Evolutionary conservation across 2,797 vertebrate species (phyloP).

Genomic region (Macropus fuliginosus): DNA sequence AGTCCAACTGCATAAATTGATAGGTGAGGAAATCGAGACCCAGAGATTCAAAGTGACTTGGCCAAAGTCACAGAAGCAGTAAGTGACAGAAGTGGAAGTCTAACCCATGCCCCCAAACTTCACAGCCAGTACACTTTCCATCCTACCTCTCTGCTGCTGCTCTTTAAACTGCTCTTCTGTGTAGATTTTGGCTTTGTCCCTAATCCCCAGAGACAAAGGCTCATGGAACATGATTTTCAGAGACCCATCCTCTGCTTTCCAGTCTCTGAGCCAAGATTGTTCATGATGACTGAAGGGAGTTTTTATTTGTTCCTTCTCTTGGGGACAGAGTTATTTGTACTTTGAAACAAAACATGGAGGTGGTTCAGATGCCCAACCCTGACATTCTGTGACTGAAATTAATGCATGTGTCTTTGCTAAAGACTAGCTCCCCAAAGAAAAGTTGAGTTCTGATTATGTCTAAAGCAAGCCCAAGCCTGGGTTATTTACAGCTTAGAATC

Average conservation of each 20-base stretch:
- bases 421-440: neutral
- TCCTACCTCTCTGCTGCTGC: neutral
- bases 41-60: neutral
- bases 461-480: neutral
- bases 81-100: neutral
- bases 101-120: neutral
- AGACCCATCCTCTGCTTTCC: neutral
- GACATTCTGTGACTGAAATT: neutral
- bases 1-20: neutral
- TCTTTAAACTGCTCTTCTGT: neutral
- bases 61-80: neutral
- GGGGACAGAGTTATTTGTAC: neutral
- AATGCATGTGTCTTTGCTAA: neutral
- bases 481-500: neutral
- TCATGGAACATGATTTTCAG: neutral
- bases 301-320: neutral
- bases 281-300: neutral
- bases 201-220: neutral
- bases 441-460: neutral
- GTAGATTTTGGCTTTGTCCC: neutral
- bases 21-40: neutral
- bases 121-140: neutral
- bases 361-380: neutral
- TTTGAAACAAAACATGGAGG: neutral
- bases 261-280: neutral